Evolutionary conservation across 2,888 invertebrate genomes (phyloP), one percentile per base, ranked within the genome.

Genomic region (Rhopalosiphum nymphaeae): DNA sequence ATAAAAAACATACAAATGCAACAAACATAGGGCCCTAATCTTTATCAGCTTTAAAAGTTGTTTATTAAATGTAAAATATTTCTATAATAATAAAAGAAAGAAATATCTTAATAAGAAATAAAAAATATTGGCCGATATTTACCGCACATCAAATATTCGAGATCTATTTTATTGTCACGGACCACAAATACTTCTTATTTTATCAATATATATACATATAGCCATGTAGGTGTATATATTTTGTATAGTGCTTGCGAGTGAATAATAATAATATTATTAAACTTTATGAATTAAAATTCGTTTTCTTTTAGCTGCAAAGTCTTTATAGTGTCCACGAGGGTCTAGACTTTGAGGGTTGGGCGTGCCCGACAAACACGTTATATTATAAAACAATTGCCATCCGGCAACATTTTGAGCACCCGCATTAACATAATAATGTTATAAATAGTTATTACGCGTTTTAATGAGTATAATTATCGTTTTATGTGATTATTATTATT

Each of bases 351-450:
- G 46, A 91, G 84, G 56, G 56, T 29, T 91, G 91, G 92, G 87
- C 92, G 92, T 88, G 67, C 29, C 92, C 67, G 88, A 88, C 88
- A 92, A 92, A 92, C 92, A 92, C 92, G 86, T 87, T 91, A 26
- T 67, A 78, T 42, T 90, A 78, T 53, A 67, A 67, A 92, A 92
- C 86, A 44, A 53, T 92, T 87, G 61, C 87, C 67, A 92, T 92
- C 92, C 92, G 92, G 67, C 67, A 92, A 36, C 61, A 36, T 92
- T 92, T 61, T 61, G 86, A 61, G 91, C 57, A 57, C 86, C 57
- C 36, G 29, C 36, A 92, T 86, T 86, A 87, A 92, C 92, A 92
- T 92, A 91, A 91, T 86, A 91, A 78, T 78, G 21, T 36, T 78
- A 78, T 78, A 78, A 78, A 78, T 78, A 25, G 78, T 85, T 91